Evolutionary conservation across 1,140 invertebrate genomes (phyloP).

Genomic region (Sweltsa coloradensis): DNA sequence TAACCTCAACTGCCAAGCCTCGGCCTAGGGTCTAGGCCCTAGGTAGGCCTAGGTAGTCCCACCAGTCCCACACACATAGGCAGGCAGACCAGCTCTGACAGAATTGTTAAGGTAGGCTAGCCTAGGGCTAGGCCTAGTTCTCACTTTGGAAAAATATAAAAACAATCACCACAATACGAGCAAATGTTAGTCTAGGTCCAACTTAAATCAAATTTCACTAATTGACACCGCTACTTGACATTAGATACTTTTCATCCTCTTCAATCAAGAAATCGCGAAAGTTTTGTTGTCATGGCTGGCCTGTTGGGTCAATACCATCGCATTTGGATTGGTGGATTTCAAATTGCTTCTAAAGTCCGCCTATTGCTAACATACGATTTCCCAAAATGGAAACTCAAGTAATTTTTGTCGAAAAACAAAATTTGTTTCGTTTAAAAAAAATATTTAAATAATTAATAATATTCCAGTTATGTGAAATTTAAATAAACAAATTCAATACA

Average conservation of each 20-base stretch:
- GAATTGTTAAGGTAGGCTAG: neutral
- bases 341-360: neutral
- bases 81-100: neutral
- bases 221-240: too few relatives aligned
- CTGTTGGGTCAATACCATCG: constrained; percentile 5
- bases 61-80: too few relatives aligned
- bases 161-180: neutral
- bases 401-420: neutral
- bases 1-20: too few relatives aligned
- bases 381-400: neutral
- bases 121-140: neutral
- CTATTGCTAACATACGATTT: neutral
- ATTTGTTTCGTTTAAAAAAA: neutral
- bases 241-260: neutral
- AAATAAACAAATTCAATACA: neutral
- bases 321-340: constrained; percentile 10
- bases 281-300: constrained; percentile 10
- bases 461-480: neutral
- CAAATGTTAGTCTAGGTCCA: neutral
- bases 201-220: too few relatives aligned
- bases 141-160: constrained; percentile 2
- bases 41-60: too few relatives aligned
- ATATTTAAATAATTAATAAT: too few relatives aligned
- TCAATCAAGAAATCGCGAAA: constrained; percentile 3
- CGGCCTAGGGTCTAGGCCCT: too few relatives aligned